A percentile compares a stretch with the other conserved stretches of the same genome.
These are phyloP conservation scores for Ceramica pisi DNA, from an alignment of 2,888 invertebrate genomes.

Conservation along the genomic window DNA sequence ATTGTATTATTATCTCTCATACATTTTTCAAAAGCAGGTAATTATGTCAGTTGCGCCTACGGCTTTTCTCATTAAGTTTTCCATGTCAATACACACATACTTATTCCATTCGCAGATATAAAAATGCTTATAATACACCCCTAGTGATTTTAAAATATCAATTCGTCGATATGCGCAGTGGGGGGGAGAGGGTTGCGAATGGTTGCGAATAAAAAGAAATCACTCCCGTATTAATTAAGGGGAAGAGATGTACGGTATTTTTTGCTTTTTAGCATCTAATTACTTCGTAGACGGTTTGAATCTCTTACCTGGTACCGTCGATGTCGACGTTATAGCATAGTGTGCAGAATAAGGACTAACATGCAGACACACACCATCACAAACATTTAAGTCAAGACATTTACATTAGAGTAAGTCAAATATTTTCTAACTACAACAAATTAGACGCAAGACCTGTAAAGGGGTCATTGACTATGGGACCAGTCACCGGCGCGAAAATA, in stretches of 20 bases:
- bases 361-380: neutral
- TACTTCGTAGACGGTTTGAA: neutral
- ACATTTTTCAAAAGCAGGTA: too few species aligned
- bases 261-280: neutral
- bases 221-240: neutral
- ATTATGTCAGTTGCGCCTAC: neutral
- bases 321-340: neutral
- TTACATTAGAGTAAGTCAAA: neutral
- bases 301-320: neutral
- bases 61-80: neutral
- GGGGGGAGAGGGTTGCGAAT: too few species aligned
- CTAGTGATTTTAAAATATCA: neutral
- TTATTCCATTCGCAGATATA: neutral
- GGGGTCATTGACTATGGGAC: too few species aligned
- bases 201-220: slow-evolving; percentile 2
- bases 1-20: too few species aligned
- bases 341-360: neutral
- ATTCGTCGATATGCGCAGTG: neutral
- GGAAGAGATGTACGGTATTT: neutral
- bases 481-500: too few species aligned
- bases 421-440: too few species aligned
- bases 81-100: neutral
- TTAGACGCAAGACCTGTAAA: too few species aligned
- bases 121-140: neutral
- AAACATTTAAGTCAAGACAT: neutral